phyloP scores from a whole-genome alignment of 1,140 invertebrate species.

The honey bee (Apis mellifera) region DNA sequence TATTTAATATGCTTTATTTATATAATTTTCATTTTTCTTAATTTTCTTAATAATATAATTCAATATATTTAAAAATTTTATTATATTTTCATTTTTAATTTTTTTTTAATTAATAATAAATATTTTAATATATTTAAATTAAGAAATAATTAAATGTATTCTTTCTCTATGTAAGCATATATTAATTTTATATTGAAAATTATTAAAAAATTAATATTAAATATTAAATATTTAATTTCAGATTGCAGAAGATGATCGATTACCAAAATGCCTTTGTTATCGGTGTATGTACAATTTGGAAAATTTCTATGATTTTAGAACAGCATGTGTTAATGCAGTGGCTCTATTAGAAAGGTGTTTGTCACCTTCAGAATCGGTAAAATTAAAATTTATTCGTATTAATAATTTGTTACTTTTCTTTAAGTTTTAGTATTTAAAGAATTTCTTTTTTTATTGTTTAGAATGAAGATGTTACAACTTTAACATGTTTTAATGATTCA shows the following conservation, averaged over 20 bases:
- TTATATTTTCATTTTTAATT: no score
- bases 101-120: no score
- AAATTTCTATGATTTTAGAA: slow-evolving; percentile 82
- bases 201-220: background rate
- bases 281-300: slow-evolving; percentile 82
- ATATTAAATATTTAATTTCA: slow-evolving; percentile 67
- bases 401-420: background rate
- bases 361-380: slow-evolving; percentile 70
- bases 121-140: no score
- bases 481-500: slow-evolving; percentile 15
- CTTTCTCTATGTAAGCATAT: no score
- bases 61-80: no score
- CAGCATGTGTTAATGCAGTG: slow-evolving; percentile 80
- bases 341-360: slow-evolving; percentile 76
- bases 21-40: no score
- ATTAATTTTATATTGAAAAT: no score
- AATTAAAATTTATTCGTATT: slow-evolving; percentile 10
- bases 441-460: background rate
- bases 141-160: no score
- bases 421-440: background rate
- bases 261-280: slow-evolving; percentile 82
- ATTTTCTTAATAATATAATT: no score
- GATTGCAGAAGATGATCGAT: slow-evolving; percentile 79
- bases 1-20: no score
- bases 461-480: slow-evolving; percentile 23